Evolutionary conservation across 2,888 invertebrate species (phyloP), one percentile per base, ranked within the genome.

Genomic region (Temnothorax rugatulus): DNA sequence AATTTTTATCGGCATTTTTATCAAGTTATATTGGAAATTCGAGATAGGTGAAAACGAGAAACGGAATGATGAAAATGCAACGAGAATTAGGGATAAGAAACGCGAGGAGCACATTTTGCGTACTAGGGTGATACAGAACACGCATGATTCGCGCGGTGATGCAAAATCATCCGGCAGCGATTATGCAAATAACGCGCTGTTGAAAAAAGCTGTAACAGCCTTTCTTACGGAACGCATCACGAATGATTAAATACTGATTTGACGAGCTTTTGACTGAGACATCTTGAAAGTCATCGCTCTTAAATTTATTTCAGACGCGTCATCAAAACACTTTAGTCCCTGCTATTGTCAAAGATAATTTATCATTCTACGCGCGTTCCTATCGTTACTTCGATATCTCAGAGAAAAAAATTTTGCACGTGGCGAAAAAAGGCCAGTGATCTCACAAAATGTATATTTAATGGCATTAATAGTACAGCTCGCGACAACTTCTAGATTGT

Each of bases 241-340:
- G 29, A 79, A 79, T 79, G 57, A 79, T 69, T 79, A 69, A 69
- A 79, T 57, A 69, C 57, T 69, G 57, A 79, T 57, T 71, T 59
- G 44, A 79, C 44, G 68, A 41, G 77, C 57, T 69, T 44, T 47
- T 59, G 34, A 47, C n/a, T 9, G 21, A 13, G 44, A 79, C 34
- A 71, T 59, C 29, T 59, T 59, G 44, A 59, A 38, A 79, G 57
- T 79, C 71, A 71, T 59, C 44, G 44, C 29, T 59, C 57, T 47
- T 11, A 34, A 44, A 79, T 69, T 79, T 71, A 71, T 69, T 71
- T 71, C 44, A 47, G 18, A 34, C 57, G 21, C 57, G 21, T 79
- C 73, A 57, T 59, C 44, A 79, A 47, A 57, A 71, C 21, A 76
- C 64, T 64, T 71, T 71, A 79, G 44, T 54, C 38, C 64, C 13